A percentile compares a stretch with the other conserved stretches of the same genome.
These are phyloP conservation scores for Trichechus manatus DNA, from an alignment of 2,113 vertebrate species.

Conservation along the genomic window DNA sequence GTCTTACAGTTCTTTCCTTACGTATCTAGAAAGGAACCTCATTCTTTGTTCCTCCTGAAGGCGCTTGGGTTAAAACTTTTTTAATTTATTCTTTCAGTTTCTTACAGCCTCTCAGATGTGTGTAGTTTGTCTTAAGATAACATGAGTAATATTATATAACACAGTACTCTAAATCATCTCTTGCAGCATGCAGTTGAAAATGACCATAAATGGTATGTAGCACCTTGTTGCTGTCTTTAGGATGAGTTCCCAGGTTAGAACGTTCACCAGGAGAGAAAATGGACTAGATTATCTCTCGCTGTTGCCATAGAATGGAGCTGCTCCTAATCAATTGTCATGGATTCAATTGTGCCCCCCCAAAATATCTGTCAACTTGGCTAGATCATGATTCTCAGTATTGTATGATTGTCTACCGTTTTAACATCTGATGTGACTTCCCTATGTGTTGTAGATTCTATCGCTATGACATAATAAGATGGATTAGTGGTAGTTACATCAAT, in stretches of 20 bases:
- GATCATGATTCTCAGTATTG: too few relatives aligned
- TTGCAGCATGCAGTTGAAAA: not conserved
- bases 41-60: constrained; percentile 22
- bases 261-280: not conserved
- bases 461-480: too few relatives aligned
- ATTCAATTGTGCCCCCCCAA: too few relatives aligned
- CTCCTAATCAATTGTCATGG: too few relatives aligned
- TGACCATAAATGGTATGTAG: not conserved
- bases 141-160: not conserved
- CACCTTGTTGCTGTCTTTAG: not conserved
- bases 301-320: not conserved
- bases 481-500: too few relatives aligned
- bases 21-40: not conserved
- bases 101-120: not conserved
- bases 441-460: too few relatives aligned
- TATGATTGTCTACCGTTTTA: too few relatives aligned
- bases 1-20: not conserved
- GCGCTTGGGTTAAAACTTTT: not conserved
- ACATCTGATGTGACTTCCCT: too few relatives aligned
- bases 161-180: not conserved
- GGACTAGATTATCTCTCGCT: not conserved
- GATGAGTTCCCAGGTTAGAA: not conserved
- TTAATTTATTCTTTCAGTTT: not conserved
- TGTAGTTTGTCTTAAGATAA: not conserved
- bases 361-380: too few relatives aligned